Evolutionary conservation across 2,888 invertebrate genomes (phyloP).

Genomic region (Aspidiotus rigidus): DNA sequence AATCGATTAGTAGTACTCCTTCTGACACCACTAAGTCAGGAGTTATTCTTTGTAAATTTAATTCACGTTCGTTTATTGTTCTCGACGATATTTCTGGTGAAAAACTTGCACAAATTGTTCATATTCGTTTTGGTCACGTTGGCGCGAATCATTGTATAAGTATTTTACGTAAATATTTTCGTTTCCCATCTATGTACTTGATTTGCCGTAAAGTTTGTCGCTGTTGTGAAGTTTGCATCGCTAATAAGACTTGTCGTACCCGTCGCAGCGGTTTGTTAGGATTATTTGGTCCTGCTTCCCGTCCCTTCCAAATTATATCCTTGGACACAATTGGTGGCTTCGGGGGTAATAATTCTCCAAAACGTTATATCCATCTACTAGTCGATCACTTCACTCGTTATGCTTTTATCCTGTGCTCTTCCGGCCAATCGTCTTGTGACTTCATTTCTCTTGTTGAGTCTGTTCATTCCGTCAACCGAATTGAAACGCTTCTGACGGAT

Average conservation of each 20-base stretch:
- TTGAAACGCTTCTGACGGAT: too few relatives aligned
- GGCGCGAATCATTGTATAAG: not conserved
- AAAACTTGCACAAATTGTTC: not conserved
- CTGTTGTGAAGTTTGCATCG: constrained; percentile 37
- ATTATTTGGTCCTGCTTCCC: constrained; percentile 39
- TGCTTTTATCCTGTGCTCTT: constrained; percentile 38
- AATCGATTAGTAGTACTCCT: not conserved
- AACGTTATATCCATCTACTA: constrained; percentile 38
- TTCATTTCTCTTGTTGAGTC: constrained; percentile 37
- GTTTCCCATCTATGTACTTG: not conserved
- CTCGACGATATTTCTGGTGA: not conserved
- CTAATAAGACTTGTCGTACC: constrained; percentile 40
- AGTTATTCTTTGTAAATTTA: not conserved
- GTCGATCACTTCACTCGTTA: constrained; percentile 38
- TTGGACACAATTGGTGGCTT: constrained; percentile 40
- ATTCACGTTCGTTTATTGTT: not conserved
- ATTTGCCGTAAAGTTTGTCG: not conserved
- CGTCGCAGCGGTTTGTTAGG: constrained; percentile 38
- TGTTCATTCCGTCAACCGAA: too few relatives aligned
- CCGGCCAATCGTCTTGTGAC: constrained; percentile 38
- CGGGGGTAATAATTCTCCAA: constrained; percentile 38
- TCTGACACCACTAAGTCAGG: not conserved
- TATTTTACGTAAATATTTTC: not conserved
- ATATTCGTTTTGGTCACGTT: constrained; percentile 6
- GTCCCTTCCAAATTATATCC: constrained; percentile 39